Base-by-base conservation (phyloP, 2,797 vertebrate genomes). In the Tragopan temminckii region DNA sequence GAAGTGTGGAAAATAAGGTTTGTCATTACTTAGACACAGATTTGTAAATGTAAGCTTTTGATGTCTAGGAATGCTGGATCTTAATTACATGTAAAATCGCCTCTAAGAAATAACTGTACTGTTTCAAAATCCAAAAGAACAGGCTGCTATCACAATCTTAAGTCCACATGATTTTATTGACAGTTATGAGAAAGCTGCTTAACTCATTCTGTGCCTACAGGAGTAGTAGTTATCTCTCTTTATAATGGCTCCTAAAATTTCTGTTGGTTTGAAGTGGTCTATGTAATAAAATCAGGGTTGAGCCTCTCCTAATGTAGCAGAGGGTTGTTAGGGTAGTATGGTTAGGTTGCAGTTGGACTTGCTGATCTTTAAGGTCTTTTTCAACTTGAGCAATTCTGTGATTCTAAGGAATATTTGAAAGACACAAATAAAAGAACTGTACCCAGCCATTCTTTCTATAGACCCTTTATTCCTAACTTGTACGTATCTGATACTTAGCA, bases 1-100 rank as follows among this genome's bases (percentile, higher is more conserved):
- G 81, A 85, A 92, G 87, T 86, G 87, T 94, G 77, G 92, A 92
- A 95, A 95, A 97, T 64, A 92, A 92, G 88, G 88, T 95, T 95
- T 88, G 74, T 88, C 86, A 21, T 87, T 95, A 74, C 67, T 95
- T 87, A 90, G 93, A 31, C 87, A 70, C 90, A 91, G 71, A 88
- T 88, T 83, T 85, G 80, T 76, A 80, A 91, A 92, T 79, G 70
- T 45, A 79, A 94, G 93, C 87, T 89, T 95, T 93, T 95, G 94
- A 95, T 96, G 93, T 94, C 81, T 90, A 85, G 82, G 76, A 93
- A 88, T 84, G 57, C 48, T 79, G 66, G 77, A 62, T 88, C 20
- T 83, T 94, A 94, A 95, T 93, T 88, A 61, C 36, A 52, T n/a
- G 24, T 85, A 77, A 95, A 92, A 74, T 94, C 46, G 74, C 53